A percentile compares a stretch with the other conserved stretches of the same genome.
These are phyloP conservation scores for Arctia plantaginis DNA, from an alignment of 2,888 invertebrate species.

Conservation along the genomic window DNA sequence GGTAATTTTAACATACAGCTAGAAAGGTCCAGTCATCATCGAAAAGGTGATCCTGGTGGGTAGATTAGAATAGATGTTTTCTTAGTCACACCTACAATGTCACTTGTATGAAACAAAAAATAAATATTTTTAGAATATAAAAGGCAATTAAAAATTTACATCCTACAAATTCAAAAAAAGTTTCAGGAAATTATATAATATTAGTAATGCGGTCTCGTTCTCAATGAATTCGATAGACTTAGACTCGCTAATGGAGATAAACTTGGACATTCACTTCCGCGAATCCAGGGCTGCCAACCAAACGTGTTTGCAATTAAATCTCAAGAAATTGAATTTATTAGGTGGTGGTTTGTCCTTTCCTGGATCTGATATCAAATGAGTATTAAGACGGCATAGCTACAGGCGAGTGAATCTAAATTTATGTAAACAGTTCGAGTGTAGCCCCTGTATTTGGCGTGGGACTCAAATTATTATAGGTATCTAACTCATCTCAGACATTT, in stretches of 20 bases:
- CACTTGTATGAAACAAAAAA: background rate
- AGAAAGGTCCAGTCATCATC: too few species aligned
- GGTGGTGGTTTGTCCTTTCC: conserved; percentile 37
- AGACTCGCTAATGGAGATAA: conserved; percentile 50
- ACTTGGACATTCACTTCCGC: conserved; percentile 43
- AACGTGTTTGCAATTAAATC: conserved; percentile 54
- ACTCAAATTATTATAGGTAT: conserved; percentile 10
- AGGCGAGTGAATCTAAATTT: conserved; percentile 34
- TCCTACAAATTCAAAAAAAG: conserved; percentile 11
- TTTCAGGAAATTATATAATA: conserved; percentile 25
- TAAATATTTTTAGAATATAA: background rate
- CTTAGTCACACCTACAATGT: too few species aligned
- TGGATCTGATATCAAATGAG: conserved; percentile 47
- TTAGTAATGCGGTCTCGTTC: conserved; percentile 27
- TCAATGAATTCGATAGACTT: conserved; percentile 43
- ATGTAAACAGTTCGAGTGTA: conserved; percentile 15
- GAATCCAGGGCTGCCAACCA: conserved; percentile 39
- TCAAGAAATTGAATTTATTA: conserved; percentile 49
- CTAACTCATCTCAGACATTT: background rate
- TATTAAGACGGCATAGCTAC: conserved; percentile 33
- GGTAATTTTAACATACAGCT: too few species aligned
- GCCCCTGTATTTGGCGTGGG: conserved; percentile 7
- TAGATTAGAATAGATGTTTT: too few species aligned
- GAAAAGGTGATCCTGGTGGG: too few species aligned
- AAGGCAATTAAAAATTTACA: background rate